Evolutionary conservation across 2,888 invertebrate species (phyloP).

Genomic region (Phyto melanocephala): DNA sequence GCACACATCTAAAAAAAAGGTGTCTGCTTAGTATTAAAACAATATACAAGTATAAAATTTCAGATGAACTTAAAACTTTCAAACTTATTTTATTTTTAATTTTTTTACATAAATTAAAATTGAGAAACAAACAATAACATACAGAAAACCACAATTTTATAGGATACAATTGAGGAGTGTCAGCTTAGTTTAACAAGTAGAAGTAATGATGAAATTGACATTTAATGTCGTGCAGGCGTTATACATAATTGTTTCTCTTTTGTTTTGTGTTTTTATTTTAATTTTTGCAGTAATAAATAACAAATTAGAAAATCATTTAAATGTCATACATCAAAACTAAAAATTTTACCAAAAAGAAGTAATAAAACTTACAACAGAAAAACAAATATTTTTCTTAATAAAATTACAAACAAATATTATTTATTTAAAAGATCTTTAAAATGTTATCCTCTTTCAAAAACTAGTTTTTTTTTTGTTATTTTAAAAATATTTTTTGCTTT

Average conservation of each 20-base stretch:
- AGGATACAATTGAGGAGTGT: conserved; percentile 45
- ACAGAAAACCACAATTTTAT: neutral
- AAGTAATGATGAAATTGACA: conserved; percentile 60
- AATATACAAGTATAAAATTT: neutral
- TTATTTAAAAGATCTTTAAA: neutral
- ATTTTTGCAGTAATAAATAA: conserved; percentile 47
- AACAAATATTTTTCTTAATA: neutral
- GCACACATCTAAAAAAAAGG: conserved; percentile 36
- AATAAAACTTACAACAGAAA: neutral
- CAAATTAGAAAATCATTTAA: conserved; percentile 51
- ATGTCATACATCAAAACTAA: conserved; percentile 40
- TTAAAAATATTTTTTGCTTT: neutral
- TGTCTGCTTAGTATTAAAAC: neutral
- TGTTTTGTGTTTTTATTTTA: neutral
- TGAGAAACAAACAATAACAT: neutral
- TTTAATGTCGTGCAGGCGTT: conserved; percentile 60
- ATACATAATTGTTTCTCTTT: neutral
- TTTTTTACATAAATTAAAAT: neutral
- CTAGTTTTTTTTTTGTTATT: neutral
- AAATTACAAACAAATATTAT: neutral
- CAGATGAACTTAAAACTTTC: neutral
- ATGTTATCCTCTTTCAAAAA: conserved; percentile 11
- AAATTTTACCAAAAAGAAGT: neutral
- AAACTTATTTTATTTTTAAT: neutral
- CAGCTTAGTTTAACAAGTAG: neutral